A percentile compares a stretch with the other conserved stretches of the same genome.
Evolutionary conservation across 2,113 vertebrate genomes (phyloP).

Genomic region (Rhinopithecus roxellana): DNA sequence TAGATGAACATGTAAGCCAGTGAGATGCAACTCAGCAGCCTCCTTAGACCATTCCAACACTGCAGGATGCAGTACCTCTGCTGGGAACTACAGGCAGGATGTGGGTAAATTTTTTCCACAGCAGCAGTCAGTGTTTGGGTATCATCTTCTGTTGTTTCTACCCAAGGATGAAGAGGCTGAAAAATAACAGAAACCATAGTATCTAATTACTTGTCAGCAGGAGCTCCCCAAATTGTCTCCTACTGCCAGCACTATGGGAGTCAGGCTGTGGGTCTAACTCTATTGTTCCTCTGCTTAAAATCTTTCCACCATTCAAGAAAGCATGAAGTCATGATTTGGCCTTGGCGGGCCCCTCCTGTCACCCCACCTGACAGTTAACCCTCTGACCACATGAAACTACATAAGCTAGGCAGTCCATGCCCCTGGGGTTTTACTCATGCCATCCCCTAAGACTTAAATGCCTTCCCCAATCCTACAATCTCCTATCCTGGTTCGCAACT

Average conservation of each 20-base stretch:
- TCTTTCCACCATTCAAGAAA: background rate
- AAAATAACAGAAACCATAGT: background rate
- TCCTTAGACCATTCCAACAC: background rate
- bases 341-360: background rate
- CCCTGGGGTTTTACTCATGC: no score
- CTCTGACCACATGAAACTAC: no score
- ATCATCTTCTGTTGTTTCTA: background rate
- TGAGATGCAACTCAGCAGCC: background rate
- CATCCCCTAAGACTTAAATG: background rate
- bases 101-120: background rate
- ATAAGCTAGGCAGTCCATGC: background rate
- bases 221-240: background rate
- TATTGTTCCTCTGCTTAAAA: background rate
- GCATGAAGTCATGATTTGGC: background rate
- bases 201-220: background rate
- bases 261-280: background rate
- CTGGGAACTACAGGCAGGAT: no score
- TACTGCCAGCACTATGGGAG: background rate
- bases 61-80: background rate
- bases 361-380: background rate
- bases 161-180: background rate
- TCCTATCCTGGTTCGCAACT: background rate
- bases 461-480: background rate
- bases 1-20: background rate
- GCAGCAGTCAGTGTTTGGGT: background rate